Base-by-base conservation (phyloP, 1,140 invertebrate genomes). In the Lepidurus couesii region DNA sequence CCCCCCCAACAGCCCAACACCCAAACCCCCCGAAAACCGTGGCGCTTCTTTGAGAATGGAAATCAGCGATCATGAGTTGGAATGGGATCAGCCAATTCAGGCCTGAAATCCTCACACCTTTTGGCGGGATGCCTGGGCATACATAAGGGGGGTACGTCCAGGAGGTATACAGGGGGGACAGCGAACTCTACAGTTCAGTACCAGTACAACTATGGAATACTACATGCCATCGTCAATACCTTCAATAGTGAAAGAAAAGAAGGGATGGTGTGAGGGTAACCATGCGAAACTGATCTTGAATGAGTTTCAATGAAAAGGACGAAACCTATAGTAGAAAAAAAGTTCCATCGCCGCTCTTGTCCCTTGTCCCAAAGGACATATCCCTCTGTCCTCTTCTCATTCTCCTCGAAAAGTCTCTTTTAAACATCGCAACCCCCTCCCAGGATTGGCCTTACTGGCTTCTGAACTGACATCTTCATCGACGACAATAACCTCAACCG, bases 251-350 rank as follows among this genome's bases (percentile, higher is more conserved):
- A 65, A 65, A 65, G 53, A 65, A 65, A 65, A 21, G 53, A 65
- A 65, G 53, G 53, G 53, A 65, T 65, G 53, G 53, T 65, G 53
- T 65, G 53, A 65, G 53, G 53, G 53, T 65, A 65, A 65, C 53
- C 53, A 65, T 65, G 53, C 53, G 53, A 65, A 65, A 65, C 53
- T 65, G 53, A 65, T 65, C 53, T 65, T 65, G 53, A 65, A 65
- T 65, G 53, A 65, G 53, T 65, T 65, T 65, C 53, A 65, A 65
- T 65, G 53, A 65, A 65, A 65, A 65, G 53, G 53, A 65, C 53
- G 53, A 65, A 65, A 65, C 53, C 21, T 65, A 34, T 34, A 21
- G 53, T 65, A 16, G 53, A 4, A 34, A 34, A 34, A 34, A 34
- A 65, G 53, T 65, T 65, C 53, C 53, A 65, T 65, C 53, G 21